These are phyloP conservation scores for Rhynchonema sp. DNA, from an alignment of 2,888 invertebrate genomes.

Conservation along the genomic window DNA sequence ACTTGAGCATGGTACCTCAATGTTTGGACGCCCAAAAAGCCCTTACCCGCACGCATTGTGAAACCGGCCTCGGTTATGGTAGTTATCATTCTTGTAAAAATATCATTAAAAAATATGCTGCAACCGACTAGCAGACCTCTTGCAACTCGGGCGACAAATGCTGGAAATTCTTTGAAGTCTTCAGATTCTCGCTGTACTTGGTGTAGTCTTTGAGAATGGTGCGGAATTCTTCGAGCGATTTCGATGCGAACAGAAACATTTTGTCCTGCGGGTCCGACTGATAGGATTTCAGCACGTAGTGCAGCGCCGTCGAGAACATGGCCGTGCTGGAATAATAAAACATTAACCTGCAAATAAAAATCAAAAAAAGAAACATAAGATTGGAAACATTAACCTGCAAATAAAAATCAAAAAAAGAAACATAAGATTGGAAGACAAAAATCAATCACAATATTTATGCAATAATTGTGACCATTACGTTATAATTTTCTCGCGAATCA, in stretches of 20 bases:
- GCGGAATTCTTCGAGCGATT: slow-evolving; percentile 83
- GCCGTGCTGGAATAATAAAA: neutral
- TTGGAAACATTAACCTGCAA: neutral
- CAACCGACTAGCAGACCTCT: too few relatives aligned
- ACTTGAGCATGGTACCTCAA: too few relatives aligned
- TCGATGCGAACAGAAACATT: slow-evolving; percentile 91
- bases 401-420: neutral
- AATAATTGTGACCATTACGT: too few relatives aligned
- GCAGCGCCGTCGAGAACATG: slow-evolving; percentile 19
- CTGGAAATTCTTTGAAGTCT: neutral
- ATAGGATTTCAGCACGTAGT: slow-evolving; percentile 52
- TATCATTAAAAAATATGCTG: too few relatives aligned
- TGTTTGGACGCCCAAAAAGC: too few relatives aligned
- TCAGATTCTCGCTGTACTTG: slow-evolving; percentile 8
- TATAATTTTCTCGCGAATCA: slow-evolving; percentile 24
- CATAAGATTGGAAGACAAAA: too few relatives aligned
- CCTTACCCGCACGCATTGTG: too few relatives aligned
- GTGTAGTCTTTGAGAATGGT: slow-evolving; percentile 72
- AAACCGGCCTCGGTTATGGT: too few relatives aligned
- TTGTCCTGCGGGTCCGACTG: slow-evolving; percentile 69
- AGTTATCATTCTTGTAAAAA: too few relatives aligned
- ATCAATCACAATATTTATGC: too few relatives aligned
- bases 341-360: neutral
- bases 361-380: neutral
- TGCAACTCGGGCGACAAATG: neutral